A percentile compares a stretch with the other conserved stretches of the same genome.
Evolutionary conservation across 2,113 vertebrate species (phyloP).

Genomic region (Notechis scutatus): DNA sequence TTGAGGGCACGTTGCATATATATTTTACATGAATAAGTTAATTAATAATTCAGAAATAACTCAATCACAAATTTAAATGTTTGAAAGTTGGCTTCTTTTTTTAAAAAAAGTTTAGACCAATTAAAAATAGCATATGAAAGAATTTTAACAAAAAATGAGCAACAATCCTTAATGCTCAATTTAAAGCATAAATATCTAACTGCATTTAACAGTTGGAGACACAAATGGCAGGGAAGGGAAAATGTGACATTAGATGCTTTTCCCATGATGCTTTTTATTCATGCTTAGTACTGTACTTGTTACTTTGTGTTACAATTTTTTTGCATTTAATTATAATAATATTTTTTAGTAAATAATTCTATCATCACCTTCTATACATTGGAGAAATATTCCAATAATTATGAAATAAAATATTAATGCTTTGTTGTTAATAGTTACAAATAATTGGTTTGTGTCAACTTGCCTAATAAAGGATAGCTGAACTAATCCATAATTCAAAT

Average conservation of each 20-base stretch:
- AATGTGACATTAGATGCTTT: neutral
- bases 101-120: neutral
- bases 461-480: neutral
- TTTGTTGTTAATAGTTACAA: neutral
- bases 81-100: neutral
- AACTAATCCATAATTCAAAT: neutral
- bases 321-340: neutral
- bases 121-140: neutral
- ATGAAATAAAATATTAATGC: neutral
- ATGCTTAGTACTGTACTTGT: neutral
- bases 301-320: neutral
- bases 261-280: neutral
- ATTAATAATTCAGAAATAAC: neutral
- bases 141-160: neutral
- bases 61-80: neutral
- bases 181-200: neutral
- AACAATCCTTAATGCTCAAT: neutral
- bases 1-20: neutral
- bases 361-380: neutral
- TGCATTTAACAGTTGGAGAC: neutral
- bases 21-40: neutral
- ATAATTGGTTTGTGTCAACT: neutral
- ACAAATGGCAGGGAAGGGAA: neutral
- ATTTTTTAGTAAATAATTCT: neutral
- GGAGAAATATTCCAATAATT: neutral